A percentile compares a stretch with the other conserved stretches of the same genome.
Conservation (phyloP, 2,113 vertebrate genomes). For the Ochotona princeps region DNA sequence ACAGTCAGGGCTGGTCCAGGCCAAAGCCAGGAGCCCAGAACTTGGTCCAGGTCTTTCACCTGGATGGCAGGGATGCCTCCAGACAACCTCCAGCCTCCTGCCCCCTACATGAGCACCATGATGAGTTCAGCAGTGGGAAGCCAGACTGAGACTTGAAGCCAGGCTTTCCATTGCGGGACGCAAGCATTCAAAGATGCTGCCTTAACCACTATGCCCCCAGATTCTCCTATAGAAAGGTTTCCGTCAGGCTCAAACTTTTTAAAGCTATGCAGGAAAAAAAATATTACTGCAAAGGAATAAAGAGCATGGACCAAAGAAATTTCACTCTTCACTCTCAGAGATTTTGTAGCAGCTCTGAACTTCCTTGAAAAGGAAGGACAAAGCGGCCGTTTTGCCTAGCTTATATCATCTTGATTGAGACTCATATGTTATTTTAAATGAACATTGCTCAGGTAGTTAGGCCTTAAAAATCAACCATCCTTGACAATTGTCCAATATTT, state of each 20-base stretch:
- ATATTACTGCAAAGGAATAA: slow-evolving; percentile 1
- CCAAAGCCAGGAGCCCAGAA: too few species aligned
- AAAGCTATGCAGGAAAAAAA: background rate
- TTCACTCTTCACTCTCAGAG: background rate
- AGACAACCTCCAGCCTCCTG: too few species aligned
- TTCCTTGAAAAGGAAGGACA: slow-evolving; percentile 77
- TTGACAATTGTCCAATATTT: slow-evolving; percentile 77
- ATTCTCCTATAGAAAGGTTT: slow-evolving; percentile 25
- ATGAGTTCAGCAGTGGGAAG: too few species aligned
- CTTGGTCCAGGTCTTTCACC: too few species aligned
- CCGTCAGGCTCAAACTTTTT: background rate
- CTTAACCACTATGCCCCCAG: background rate
- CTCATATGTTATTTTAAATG: slow-evolving; percentile 78
- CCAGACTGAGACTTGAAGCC: too few species aligned
- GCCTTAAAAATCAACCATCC: slow-evolving; percentile 81
- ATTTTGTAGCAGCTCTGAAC: slow-evolving; percentile 32
- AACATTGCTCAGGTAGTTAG: slow-evolving; percentile 78
- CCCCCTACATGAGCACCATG: too few species aligned
- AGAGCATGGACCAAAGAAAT: slow-evolving; percentile 53
- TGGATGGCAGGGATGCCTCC: too few species aligned
- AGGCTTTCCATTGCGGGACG: too few species aligned
- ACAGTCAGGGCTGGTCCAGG: too few species aligned
- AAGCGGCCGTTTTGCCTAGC: slow-evolving; percentile 74
- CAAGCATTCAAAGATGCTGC: too few species aligned
- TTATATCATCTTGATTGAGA: slow-evolving; percentile 77